These are phyloP conservation scores for Oceanites oceanicus DNA, from an alignment of 2,113 vertebrate species.

Conservation along the genomic window DNA sequence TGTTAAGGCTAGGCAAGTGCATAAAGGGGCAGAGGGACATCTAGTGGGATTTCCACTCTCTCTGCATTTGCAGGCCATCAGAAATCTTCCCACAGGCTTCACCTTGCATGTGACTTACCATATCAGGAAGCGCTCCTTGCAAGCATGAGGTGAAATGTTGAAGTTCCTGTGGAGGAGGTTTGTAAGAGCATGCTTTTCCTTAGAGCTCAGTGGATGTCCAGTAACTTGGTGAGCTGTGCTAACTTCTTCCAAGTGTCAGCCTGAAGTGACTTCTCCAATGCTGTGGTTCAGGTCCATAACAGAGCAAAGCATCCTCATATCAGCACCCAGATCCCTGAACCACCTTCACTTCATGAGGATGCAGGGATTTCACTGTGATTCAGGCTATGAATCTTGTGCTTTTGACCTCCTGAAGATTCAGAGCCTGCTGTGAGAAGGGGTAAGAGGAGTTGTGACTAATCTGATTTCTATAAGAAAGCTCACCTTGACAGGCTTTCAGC, in stretches of 20 bases:
- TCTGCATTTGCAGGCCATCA: not conserved
- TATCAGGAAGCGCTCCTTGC: not conserved
- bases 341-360: not conserved
- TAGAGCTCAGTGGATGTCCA: not conserved
- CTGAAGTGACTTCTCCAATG: not conserved
- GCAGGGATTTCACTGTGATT: not conserved
- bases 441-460: not conserved
- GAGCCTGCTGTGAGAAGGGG: not conserved
- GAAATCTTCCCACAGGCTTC: not conserved
- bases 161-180: not conserved
- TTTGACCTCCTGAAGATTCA: not conserved
- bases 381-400: not conserved
- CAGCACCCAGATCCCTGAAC: not conserved
- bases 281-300: not conserved
- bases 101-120: not conserved
- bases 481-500: constrained; percentile 25
- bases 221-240: not conserved
- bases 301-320: not conserved
- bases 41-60: constrained; percentile 27
- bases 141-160: not conserved
- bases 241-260: not conserved
- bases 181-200: not conserved
- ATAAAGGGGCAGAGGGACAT: constrained; percentile 38
- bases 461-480: not conserved
- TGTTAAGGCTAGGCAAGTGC: not conserved